Evolutionary conservation across 2,888 invertebrate genomes (phyloP).

Genomic region (Lepidochrysops patricia): DNA sequence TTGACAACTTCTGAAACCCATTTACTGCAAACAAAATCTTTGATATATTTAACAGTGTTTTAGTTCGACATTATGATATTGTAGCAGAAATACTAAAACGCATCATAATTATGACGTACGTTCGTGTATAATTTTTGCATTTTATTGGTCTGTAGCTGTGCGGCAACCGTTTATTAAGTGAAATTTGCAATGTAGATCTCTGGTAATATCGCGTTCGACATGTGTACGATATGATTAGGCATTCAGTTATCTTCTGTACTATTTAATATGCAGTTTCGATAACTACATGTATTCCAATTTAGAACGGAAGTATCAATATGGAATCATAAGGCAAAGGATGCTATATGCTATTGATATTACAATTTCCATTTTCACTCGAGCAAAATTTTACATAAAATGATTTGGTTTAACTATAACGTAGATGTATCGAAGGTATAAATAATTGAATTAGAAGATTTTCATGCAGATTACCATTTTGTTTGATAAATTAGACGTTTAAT

Average conservation of each 20-base stretch:
- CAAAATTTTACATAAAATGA: too few relatives aligned
- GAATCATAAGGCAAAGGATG: too few relatives aligned
- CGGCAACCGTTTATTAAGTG: neutral
- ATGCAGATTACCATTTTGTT: neutral
- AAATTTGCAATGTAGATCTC: conserved; percentile 1
- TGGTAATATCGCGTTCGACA: neutral
- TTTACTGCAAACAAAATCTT: too few relatives aligned
- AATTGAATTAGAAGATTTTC: conserved; percentile 6
- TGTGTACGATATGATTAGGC: neutral
- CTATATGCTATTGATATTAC: too few relatives aligned
- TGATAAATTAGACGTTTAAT: conserved; percentile 9
- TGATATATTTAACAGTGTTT: too few relatives aligned
- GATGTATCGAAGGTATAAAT: neutral
- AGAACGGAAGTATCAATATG: neutral
- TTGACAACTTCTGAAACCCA: too few relatives aligned
- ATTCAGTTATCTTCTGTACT: neutral
- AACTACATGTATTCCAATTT: neutral
- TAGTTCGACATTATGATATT: too few relatives aligned
- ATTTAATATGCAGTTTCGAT: neutral
- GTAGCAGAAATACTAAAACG: neutral
- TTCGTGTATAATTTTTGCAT: neutral
- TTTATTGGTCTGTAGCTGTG: neutral
- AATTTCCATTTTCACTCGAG: too few relatives aligned
- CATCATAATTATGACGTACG: neutral
- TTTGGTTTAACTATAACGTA: neutral